phyloP scores from a whole-genome alignment of 2,888 invertebrate species.

The Hydriomena furcata region DNA sequence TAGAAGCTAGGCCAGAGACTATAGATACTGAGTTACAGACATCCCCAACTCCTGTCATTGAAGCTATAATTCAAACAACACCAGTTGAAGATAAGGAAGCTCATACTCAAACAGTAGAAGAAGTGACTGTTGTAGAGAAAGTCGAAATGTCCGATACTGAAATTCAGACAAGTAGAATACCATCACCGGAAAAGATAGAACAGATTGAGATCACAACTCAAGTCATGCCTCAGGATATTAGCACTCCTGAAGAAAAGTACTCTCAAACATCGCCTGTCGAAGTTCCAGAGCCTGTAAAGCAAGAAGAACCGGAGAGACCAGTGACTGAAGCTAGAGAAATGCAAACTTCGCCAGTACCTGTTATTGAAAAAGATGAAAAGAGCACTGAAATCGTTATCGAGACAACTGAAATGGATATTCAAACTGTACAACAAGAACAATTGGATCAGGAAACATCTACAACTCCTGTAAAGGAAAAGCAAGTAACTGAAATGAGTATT shows the following conservation, averaged over 20 bases:
- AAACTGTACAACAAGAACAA: slow-evolving; percentile 60
- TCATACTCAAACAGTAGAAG: slow-evolving; percentile 69
- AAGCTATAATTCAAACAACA: slow-evolving; percentile 85
- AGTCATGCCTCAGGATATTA: slow-evolving; percentile 71
- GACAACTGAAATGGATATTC: slow-evolving; percentile 68
- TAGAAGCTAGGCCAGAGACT: slow-evolving; percentile 55
- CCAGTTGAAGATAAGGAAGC: slow-evolving; percentile 72
- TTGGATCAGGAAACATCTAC: slow-evolving; percentile 69
- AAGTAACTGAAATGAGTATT: slow-evolving; percentile 60
- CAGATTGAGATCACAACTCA: slow-evolving; percentile 82
- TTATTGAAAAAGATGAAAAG: slow-evolving; percentile 62
- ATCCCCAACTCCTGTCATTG: slow-evolving; percentile 74
- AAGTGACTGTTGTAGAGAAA: slow-evolving; percentile 63
- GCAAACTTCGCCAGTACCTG: slow-evolving; percentile 80
- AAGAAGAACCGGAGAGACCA: slow-evolving; percentile 50
- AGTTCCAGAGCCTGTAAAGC: slow-evolving; percentile 43
- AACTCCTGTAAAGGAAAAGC: slow-evolving; percentile 58
- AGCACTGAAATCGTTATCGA: slow-evolving; percentile 65
- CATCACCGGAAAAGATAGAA: slow-evolving; percentile 60
- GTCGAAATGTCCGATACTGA: slow-evolving; percentile 66
- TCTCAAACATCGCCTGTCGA: slow-evolving; percentile 74
- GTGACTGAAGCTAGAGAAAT: slow-evolving; percentile 76
- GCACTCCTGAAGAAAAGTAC: slow-evolving; percentile 69
- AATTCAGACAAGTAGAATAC: slow-evolving; percentile 69
- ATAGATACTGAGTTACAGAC: slow-evolving; percentile 78